Evolutionary conservation across 2,797 vertebrate genomes (phyloP).

Genomic region (Hyperoplus immaculatus): DNA sequence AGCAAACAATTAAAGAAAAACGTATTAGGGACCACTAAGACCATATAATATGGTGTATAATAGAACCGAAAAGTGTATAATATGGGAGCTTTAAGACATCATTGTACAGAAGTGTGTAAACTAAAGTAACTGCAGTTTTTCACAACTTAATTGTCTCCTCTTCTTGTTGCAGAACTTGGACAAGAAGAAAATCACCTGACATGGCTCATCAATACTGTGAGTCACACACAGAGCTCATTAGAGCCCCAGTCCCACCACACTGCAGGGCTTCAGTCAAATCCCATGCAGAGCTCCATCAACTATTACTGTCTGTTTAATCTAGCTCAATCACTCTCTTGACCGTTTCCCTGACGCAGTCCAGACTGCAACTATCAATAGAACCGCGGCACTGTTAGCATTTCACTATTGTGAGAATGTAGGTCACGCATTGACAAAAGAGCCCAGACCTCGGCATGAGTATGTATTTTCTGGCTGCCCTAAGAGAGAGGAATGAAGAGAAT

Average conservation of each 20-base stretch:
- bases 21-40: too few relatives aligned
- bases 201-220: constrained; percentile 8
- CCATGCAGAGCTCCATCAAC: constrained; percentile 44
- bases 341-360: constrained; percentile 33
- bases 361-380: constrained; percentile 59
- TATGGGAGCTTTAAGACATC: too few relatives aligned
- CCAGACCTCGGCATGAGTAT: neutral
- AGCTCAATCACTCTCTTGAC: constrained; percentile 44
- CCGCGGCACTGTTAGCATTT: constrained; percentile 41
- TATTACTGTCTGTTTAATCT: constrained; percentile 45
- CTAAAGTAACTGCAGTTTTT: too few relatives aligned
- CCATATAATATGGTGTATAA: too few relatives aligned
- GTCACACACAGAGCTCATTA: neutral
- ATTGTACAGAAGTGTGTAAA: too few relatives aligned
- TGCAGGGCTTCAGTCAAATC: constrained; percentile 32
- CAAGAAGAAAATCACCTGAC: neutral
- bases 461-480: constrained; percentile 42
- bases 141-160: neutral
- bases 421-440: constrained; percentile 56
- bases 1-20: too few relatives aligned
- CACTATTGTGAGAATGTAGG: constrained; percentile 68
- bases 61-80: too few relatives aligned
- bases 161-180: constrained; percentile 4
- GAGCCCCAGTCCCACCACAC: neutral
- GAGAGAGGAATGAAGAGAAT: constrained; percentile 46